Evolutionary conservation across 2,113 vertebrate genomes (phyloP), one percentile per base, ranked within the genome.

Genomic region (Platysternon megacephalum): DNA sequence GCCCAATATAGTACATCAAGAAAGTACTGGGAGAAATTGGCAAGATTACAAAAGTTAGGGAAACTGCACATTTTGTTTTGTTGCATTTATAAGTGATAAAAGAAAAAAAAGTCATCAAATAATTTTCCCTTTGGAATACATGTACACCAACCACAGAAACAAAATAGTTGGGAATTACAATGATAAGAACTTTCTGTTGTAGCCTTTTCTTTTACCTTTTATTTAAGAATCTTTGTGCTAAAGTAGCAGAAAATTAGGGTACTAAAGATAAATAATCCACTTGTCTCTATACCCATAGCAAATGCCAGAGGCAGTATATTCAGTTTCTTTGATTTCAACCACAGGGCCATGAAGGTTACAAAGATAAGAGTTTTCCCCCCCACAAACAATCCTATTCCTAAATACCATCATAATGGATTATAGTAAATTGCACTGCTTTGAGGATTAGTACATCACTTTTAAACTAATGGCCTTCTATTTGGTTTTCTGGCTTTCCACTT

Each of bases 171-270:
- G 88, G 61, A 94, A 79, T 29, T 39, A 11, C 17, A 93, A 53
- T 0, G 0, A 28, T 76, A 96, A 84, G 3, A 79, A 26, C 39
- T 95, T 95, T 79, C 55, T 82, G 13, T 79, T 90, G 58, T 21
- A 86, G 16, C 2, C 44, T 84, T 21, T 12, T 8, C 35, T 76
- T 85, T 79, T 86, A 87, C 48, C 1, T 91, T 93, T 95, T 6
- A 32, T 42, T 93, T 89, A 84, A 92, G 85, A 94, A 94, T 72
- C 58, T 46, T 85, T 93, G 68, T 91, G 51, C 79, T 88, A 91
- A 94, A 90, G 24, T 24, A 90, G 22, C 4, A 90, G n/a, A 90
- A 93, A 46, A 22, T 80, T 87, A 16, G 58, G 52, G 3, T 79
- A 39, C 85, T 4, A 0, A 78, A 5, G 35, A 68, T 84, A 83